phyloP scores from a whole-genome alignment of 1,140 invertebrate genomes.

The Pantala flavescens region DNA sequence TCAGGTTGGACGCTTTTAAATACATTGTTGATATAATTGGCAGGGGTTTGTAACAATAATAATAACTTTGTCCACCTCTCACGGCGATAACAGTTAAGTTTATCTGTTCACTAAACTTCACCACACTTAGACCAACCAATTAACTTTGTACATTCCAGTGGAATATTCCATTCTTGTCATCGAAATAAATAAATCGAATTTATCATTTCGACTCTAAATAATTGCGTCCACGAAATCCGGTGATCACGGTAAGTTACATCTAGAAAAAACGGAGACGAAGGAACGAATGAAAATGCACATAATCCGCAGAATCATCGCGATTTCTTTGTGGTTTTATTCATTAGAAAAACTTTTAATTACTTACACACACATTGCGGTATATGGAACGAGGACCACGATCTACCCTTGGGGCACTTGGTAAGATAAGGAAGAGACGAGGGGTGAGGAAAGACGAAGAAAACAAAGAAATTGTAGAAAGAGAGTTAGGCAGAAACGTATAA shows the following conservation, averaged over 20 bases:
- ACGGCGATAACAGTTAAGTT: no score
- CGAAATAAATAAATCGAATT: no score
- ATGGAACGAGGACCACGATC: background rate
- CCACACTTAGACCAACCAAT: no score
- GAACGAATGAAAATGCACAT: background rate
- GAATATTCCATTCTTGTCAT: no score
- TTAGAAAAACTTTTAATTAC: constrained; percentile 9
- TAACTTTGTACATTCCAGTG: no score
- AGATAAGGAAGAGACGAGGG: background rate
- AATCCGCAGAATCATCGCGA: background rate
- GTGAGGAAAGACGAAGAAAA: background rate
- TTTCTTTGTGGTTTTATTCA: background rate
- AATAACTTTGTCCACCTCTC: no score
- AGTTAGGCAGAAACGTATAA: background rate
- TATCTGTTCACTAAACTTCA: no score
- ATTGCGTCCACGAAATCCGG: background rate
- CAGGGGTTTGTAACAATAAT: no score
- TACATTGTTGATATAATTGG: no score
- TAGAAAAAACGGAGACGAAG: background rate
- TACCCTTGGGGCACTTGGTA: background rate
- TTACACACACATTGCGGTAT: background rate
- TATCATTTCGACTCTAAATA: no score
- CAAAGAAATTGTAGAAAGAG: background rate
- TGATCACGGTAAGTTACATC: background rate
- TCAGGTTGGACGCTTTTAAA: no score